Percentiles rank a stretch among this genome's conserved stretches.
phyloP scores from a whole-genome alignment of 2,888 invertebrate species.

The Tortricodes alternella region DNA sequence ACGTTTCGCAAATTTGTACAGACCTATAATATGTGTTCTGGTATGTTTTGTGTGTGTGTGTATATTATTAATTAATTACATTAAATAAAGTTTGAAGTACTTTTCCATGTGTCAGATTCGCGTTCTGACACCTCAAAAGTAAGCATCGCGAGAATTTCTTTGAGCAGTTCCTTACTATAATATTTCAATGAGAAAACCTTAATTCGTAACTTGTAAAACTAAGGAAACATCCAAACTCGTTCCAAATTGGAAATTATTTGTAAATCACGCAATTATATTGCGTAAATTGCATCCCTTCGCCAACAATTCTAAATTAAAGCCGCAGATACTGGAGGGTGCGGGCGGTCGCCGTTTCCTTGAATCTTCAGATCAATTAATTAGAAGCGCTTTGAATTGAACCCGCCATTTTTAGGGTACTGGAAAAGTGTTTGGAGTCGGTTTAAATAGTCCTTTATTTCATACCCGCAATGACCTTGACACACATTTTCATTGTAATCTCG shows the following conservation, averaged over 20 bases:
- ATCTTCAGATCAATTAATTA: constrained; percentile 81
- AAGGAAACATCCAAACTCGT: constrained; percentile 39
- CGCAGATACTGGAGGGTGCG: constrained; percentile 64
- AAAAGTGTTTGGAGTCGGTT: neutral
- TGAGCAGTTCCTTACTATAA: too few relatives aligned
- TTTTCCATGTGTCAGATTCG: too few relatives aligned
- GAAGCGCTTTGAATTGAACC: constrained; percentile 69
- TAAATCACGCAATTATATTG: constrained; percentile 81
- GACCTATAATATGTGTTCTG: too few relatives aligned
- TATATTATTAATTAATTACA: too few relatives aligned
- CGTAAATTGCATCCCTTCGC: constrained; percentile 80
- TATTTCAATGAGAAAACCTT: too few relatives aligned
- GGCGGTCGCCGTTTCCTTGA: constrained; percentile 66
- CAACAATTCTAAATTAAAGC: constrained; percentile 81
- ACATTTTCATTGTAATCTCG: too few relatives aligned
- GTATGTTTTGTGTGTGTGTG: too few relatives aligned
- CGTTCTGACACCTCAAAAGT: too few relatives aligned
- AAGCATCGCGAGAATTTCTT: too few relatives aligned
- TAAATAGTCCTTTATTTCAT: neutral
- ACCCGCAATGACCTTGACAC: neutral
- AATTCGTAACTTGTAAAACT: neutral
- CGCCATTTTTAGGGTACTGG: constrained; percentile 54
- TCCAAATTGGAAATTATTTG: constrained; percentile 52
- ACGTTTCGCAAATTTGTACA: too few relatives aligned
- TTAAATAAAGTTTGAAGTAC: too few relatives aligned